A percentile compares a stretch with the other conserved stretches of the same genome.
Conservation (phyloP, 1,140 invertebrate species). For the Myzus persicae region DNA sequence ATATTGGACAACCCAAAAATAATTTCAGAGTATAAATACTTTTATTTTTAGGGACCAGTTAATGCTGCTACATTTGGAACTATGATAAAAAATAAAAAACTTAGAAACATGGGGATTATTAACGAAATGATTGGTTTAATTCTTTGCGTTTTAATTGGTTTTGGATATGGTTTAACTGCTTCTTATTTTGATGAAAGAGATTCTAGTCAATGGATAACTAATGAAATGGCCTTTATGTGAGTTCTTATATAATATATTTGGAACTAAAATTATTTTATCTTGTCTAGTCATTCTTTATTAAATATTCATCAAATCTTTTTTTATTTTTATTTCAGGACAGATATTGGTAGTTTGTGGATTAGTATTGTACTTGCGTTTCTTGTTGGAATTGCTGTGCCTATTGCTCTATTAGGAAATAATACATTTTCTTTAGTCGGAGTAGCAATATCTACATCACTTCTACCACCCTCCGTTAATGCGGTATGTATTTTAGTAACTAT, state of each 20-base stretch:
- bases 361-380: conserved; percentile 75
- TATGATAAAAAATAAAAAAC: conserved; percentile 71
- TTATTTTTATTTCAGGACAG: conserved; percentile 67
- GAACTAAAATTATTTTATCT: conserved; percentile 37
- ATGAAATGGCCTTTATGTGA: conserved; percentile 75
- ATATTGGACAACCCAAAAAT: neutral
- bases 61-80: conserved; percentile 78
- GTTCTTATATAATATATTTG: conserved; percentile 30
- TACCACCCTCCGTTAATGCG: conserved; percentile 81
- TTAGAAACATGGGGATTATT: conserved; percentile 70
- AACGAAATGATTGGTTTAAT: conserved; percentile 74
- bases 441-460: conserved; percentile 79
- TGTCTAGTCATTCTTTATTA: neutral
- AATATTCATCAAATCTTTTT: neutral
- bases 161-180: conserved; percentile 73
- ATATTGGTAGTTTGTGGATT: conserved; percentile 72
- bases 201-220: conserved; percentile 71
- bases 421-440: conserved; percentile 80
- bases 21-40: conserved; percentile 21
- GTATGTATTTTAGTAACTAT: conserved; percentile 64
- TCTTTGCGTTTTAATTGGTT: conserved; percentile 72
- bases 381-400: conserved; percentile 78
- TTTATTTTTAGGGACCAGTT: conserved; percentile 72
- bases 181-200: conserved; percentile 70
- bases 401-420: conserved; percentile 77